Base-by-base conservation (phyloP, 2,113 vertebrate species). In the Chionis minor region DNA sequence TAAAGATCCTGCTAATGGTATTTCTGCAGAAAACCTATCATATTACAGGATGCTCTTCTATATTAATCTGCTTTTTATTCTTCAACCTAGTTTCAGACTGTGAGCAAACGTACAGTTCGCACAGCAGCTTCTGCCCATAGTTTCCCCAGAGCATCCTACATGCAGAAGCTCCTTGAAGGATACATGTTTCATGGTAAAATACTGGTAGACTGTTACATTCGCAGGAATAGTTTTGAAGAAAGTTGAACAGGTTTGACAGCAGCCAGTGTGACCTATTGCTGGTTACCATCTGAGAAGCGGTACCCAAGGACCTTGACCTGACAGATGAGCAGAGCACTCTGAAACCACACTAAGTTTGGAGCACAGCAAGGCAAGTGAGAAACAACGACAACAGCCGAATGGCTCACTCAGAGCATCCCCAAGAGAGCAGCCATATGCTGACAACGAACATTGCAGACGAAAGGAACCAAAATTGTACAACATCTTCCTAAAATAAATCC, bases 401-500 rank as follows among this genome's bases (percentile, higher is more conserved):
- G 72, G 73, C 62, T 91, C 58, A 10, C 54, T 80, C 35, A 30
- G 35, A 72, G 49, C 42, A 82, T 47, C 66, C 92, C 73, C 84
- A 52, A 55, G 92, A 88, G 91, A 94, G 80, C 38, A 73, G 78
- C 62, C 70, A 51, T 59, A 20, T 52, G 95, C 86, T 94, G 42
- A 69, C 91, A 95, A 82, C 3, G 19, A 95, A 70, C 42, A 27
- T 44, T 86, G 52, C 55, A 77, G 84, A 59, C 8, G 3, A 88
- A 95, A 94, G 71, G 72, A 96, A 94, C 85, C 88, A 88, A 94
- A 92, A 92, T 33, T 70, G 52, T 73, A 47, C 62, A 87, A 44
- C 66, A 82, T 69, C 40, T 94, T 92, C 97, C 95, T 91, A 96
- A 96, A 97, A 95, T 94, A 94, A 92, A 77, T 33, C n/a, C 47